Base-by-base conservation (phyloP, 2,888 invertebrate species). In the Himalopsyche kuldschensis region DNA sequence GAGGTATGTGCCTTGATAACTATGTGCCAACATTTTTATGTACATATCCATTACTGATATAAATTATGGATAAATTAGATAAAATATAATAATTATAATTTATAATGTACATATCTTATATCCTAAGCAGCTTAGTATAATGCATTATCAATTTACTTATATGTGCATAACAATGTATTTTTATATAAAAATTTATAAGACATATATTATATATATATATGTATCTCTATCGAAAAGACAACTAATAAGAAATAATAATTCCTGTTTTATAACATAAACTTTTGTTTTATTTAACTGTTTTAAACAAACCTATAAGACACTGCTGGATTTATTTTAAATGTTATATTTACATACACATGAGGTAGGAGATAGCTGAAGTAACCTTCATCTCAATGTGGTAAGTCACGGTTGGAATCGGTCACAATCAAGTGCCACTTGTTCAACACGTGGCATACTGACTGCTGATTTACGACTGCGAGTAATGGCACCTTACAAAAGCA, bases 1-100 rank as follows among this genome's bases (percentile, higher is more conserved):
- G 55, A 82, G 82, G 83, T 81, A 84, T 82, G 85, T 85, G 85
- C 85, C 85, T 85, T 85, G 30, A 79, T 69, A 46, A 84, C 41
- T 46, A 47, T 83, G 85, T 85, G 85, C 85, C 85, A 85, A 85
- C 82, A 69, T 80, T 80, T 80, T 75, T 80, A 47, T 79, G 81
- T 80, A 85, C 84, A 84, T 85, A 85, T 84, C 85, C 82, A 81
- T 41, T 47, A 76, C 75, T 80, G 75, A 80, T 35, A 35, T 47
- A 80, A 30, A 75, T 41, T 80, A 80, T 75, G 80, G 80, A 80
- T 76, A 75, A 46, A 27, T 48, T 81, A 81, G 63, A n/a, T 78
- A 47, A 78, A 78, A 79, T 82, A 69, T 47, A 69, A 30, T 46
- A 81, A 81, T 76, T 76, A 81, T 63, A 24, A 63, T 47, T 75